phyloP scores from a whole-genome alignment of 2,888 invertebrate genomes.

The Frankliniella fusca region DNA sequence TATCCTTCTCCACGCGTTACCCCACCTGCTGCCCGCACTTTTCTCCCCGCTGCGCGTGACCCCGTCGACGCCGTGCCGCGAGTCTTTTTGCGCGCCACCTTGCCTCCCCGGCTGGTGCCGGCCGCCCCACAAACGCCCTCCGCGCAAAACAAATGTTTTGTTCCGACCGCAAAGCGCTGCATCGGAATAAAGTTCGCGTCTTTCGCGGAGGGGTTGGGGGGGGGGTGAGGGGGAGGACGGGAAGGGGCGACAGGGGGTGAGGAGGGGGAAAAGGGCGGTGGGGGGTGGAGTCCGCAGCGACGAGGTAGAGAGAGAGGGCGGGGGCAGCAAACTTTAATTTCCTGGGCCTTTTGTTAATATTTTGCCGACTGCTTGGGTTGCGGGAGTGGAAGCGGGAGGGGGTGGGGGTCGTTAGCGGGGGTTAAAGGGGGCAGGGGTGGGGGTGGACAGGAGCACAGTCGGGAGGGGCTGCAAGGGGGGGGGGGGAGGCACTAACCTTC shows the following conservation, averaged over 20 bases:
- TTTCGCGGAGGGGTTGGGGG: background rate
- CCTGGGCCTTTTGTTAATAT: slow-evolving; percentile 19
- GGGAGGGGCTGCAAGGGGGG: too few species aligned
- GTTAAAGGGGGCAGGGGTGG: background rate
- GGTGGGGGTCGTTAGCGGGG: background rate
- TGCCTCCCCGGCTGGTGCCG: background rate
- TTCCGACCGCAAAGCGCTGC: background rate
- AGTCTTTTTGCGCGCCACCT: background rate
- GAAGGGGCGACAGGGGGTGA: background rate
- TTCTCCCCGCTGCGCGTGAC: background rate
- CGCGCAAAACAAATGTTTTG: background rate
- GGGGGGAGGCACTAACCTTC: too few species aligned
- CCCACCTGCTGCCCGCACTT: background rate
- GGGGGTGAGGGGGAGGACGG: background rate
- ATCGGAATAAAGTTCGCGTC: background rate
- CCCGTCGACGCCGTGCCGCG: background rate
- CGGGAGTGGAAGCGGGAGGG: background rate
- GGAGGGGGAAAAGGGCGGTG: background rate
- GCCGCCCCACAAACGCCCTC: too few species aligned
- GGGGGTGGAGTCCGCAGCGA: background rate
- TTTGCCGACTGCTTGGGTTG: background rate
- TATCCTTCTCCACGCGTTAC: background rate
- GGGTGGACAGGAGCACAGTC: background rate
- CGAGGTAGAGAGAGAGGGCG: background rate
- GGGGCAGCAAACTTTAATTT: slow-evolving; percentile 24